phyloP scores from a whole-genome alignment of 2,888 invertebrate species.

The Pecten maximus region DNA sequence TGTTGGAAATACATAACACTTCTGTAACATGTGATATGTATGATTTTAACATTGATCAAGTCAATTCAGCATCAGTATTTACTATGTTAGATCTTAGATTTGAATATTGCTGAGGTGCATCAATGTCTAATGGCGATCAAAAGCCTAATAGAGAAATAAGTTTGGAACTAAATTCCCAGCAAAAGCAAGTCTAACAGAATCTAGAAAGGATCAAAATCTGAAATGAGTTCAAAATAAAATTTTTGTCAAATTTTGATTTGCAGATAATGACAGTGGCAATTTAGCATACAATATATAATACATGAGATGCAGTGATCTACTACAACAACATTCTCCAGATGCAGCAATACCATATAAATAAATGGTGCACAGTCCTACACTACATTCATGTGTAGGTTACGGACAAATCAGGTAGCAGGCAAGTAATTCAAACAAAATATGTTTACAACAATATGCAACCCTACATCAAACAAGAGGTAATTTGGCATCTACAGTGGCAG shows the following conservation, averaged over 20 bases:
- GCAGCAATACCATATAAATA: not conserved
- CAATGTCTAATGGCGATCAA: not conserved
- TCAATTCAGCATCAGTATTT: not conserved
- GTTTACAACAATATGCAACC: constrained; percentile 1
- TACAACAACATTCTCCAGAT: not conserved
- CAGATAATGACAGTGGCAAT: constrained; percentile 11
- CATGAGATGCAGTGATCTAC: not conserved
- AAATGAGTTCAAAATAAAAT: not conserved
- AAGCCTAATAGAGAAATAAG: not conserved
- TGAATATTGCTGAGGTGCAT: not conserved
- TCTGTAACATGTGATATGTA: not conserved
- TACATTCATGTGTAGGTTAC: not conserved
- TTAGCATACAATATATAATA: constrained; percentile 10
- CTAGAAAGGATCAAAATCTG: not conserved
- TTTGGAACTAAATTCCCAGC: not conserved
- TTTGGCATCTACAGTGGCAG: constrained; percentile 9
- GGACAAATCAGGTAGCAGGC: not conserved
- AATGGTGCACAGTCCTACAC: not conserved
- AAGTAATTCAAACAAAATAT: not conserved
- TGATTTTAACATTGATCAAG: too few species aligned
- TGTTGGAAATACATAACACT: constrained; percentile 42
- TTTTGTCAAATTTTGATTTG: constrained; percentile 31
- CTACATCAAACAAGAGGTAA: constrained; percentile 13
- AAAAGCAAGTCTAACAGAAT: not conserved
- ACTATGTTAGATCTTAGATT: not conserved